Conservation (phyloP, 2,113 vertebrate species). For the Carlito syrichta region DNA sequence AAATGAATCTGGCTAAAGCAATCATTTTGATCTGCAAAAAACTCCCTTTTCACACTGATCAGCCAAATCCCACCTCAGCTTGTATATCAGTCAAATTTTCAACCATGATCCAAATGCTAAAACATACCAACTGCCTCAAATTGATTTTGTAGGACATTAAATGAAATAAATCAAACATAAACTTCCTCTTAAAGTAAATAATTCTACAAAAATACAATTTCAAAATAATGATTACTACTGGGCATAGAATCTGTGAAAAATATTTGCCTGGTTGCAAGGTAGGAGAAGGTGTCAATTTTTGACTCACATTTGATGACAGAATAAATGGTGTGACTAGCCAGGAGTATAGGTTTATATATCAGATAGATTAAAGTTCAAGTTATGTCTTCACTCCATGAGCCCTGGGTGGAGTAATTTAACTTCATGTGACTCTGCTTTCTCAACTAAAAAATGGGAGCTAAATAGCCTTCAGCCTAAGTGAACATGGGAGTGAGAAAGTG, state of each 20-base stretch:
- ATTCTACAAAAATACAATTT: not conserved
- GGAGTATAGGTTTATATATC: not conserved
- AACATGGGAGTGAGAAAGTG: not conserved
- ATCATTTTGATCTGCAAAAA: slow-evolving; percentile 55
- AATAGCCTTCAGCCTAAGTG: not conserved
- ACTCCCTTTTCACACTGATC: slow-evolving; percentile 10
- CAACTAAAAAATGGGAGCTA: not conserved
- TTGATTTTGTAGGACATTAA: slow-evolving; percentile 34
- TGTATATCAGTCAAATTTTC: slow-evolving; percentile 35
- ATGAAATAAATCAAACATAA: slow-evolving; percentile 35
- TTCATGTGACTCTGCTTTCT: not conserved
- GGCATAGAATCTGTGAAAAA: not conserved
- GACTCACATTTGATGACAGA: not conserved
- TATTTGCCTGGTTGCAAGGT: not conserved
- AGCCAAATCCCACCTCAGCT: slow-evolving; percentile 52
- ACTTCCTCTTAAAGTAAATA: not conserved
- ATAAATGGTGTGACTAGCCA: not conserved
- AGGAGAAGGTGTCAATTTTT: not conserved
- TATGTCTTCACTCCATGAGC: not conserved
- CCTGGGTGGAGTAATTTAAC: not conserved
- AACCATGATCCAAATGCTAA: slow-evolving; percentile 35
- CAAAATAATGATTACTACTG: slow-evolving; percentile 22
- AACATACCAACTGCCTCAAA: slow-evolving; percentile 19
- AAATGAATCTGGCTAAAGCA: slow-evolving; percentile 45
- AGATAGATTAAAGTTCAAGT: not conserved